These are phyloP conservation scores for Gulo gulo DNA, from an alignment of 2,113 vertebrate species.

Conservation along the genomic window DNA sequence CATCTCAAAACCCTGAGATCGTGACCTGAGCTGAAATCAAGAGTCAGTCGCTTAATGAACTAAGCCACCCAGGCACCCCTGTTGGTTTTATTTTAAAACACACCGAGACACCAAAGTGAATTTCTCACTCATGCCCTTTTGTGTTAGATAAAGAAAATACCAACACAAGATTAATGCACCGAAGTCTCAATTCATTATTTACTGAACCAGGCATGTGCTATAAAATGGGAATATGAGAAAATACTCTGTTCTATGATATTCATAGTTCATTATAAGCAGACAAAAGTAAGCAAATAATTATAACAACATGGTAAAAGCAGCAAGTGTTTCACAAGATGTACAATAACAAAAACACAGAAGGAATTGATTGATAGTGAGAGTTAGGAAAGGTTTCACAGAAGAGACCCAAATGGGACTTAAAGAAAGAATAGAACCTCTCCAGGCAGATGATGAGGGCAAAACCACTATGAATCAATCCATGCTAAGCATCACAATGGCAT, in stretches of 20 bases:
- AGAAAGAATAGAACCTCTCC: neutral
- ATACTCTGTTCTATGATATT: neutral
- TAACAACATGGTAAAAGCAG: neutral
- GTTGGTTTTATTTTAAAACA: neutral
- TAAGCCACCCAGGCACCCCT: neutral
- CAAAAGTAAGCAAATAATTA: slow-evolving; percentile 5
- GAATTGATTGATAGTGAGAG: neutral
- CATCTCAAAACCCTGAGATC: neutral
- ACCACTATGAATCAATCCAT: neutral
- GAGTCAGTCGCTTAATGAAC: neutral
- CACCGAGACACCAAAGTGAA: neutral
- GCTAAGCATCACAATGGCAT: neutral
- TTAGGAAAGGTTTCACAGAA: neutral
- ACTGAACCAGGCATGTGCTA: neutral
- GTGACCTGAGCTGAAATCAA: neutral
- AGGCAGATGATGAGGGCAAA: neutral
- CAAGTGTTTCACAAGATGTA: neutral
- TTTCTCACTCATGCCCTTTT: neutral
- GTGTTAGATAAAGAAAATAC: neutral
- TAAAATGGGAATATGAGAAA: neutral
- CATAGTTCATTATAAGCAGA: neutral
- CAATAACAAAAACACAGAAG: neutral
- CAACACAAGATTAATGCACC: neutral
- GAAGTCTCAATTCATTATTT: neutral
- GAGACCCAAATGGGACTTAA: neutral